Conservation (phyloP, 2,113 vertebrate genomes). For the Polyodon spathula region DNA sequence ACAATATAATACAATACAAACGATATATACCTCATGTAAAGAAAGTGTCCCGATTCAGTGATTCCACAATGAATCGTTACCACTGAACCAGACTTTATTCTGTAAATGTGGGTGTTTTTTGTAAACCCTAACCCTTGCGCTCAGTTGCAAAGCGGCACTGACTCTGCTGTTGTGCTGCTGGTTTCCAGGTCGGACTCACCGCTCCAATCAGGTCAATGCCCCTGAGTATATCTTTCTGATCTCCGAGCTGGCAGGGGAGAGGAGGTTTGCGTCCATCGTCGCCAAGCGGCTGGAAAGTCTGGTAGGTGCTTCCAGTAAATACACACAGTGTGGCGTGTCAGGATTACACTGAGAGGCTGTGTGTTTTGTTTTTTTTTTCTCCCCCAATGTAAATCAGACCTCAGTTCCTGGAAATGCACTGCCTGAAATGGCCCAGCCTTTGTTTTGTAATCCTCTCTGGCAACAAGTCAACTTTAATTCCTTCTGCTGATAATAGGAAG, state of each 20-base stretch:
- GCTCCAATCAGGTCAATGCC: conserved; percentile 92
- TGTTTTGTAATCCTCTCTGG: no score
- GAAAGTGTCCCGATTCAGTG: no score
- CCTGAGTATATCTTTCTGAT: conserved; percentile 96
- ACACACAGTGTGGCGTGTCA: accelerated
- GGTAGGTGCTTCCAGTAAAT: conserved; percentile 61
- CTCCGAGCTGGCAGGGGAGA: conserved; percentile 86
- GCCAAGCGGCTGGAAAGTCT: conserved; percentile 92
- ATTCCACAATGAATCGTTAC: no score
- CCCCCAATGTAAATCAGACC: background rate
- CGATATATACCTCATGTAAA: no score
- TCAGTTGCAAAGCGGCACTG: background rate
- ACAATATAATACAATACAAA: no score
- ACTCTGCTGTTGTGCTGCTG: background rate
- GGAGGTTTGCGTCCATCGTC: conserved; percentile 92
- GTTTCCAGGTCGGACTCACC: conserved; percentile 79
- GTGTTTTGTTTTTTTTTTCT: background rate
- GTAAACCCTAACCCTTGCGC: background rate
- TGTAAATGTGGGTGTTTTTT: background rate
- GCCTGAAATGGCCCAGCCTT: conserved; percentile 24
- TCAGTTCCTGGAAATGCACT: background rate
- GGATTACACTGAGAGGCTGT: background rate
- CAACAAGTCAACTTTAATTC: no score
- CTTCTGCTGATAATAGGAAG: no score
- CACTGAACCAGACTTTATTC: no score